phyloP scores from a whole-genome alignment of 2,888 invertebrate species.

The Caenorhabditis becei region DNA sequence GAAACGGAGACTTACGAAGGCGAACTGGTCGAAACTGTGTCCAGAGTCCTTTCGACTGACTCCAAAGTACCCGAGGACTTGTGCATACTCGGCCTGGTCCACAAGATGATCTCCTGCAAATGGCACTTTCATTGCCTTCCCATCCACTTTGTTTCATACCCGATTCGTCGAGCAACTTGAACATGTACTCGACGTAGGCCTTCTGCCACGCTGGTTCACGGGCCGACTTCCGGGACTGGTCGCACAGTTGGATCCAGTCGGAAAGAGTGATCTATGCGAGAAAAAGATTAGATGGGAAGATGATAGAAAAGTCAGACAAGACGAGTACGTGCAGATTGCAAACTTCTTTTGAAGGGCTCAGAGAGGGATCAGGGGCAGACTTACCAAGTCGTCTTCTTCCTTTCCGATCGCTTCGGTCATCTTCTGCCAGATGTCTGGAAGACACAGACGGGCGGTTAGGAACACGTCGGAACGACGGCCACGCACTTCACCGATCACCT shows the following conservation, averaged over 20 bases:
- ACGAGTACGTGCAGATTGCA: slow-evolving; percentile 31
- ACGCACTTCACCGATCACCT: slow-evolving; percentile 64
- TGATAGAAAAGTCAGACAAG: slow-evolving; percentile 14
- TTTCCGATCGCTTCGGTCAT: slow-evolving; percentile 65
- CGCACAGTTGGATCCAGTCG: slow-evolving; percentile 65
- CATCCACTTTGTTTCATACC: slow-evolving; percentile 41
- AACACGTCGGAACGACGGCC: slow-evolving; percentile 58
- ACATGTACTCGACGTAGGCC: slow-evolving; percentile 69
- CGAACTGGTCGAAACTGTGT: slow-evolving; percentile 67
- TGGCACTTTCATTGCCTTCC: slow-evolving; percentile 14
- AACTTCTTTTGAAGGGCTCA: slow-evolving; percentile 22
- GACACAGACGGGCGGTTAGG: slow-evolving; percentile 59
- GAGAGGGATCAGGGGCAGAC: slow-evolving; percentile 4
- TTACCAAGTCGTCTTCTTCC: slow-evolving; percentile 59
- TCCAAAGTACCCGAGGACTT: slow-evolving; percentile 68
- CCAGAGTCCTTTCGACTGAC: slow-evolving; percentile 53
- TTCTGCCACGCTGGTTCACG: slow-evolving; percentile 65
- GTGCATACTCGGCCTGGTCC: slow-evolving; percentile 68
- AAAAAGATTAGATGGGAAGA: slow-evolving; percentile 17
- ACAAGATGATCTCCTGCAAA: slow-evolving; percentile 67
- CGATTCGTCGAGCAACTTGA: slow-evolving; percentile 66
- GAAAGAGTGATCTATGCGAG: slow-evolving; percentile 57
- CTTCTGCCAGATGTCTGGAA: slow-evolving; percentile 64
- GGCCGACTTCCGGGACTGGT: slow-evolving; percentile 41
- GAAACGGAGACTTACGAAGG: slow-evolving; percentile 49